phyloP scores from a whole-genome alignment of 2,888 invertebrate genomes.

The Monochamus alternatus region DNA sequence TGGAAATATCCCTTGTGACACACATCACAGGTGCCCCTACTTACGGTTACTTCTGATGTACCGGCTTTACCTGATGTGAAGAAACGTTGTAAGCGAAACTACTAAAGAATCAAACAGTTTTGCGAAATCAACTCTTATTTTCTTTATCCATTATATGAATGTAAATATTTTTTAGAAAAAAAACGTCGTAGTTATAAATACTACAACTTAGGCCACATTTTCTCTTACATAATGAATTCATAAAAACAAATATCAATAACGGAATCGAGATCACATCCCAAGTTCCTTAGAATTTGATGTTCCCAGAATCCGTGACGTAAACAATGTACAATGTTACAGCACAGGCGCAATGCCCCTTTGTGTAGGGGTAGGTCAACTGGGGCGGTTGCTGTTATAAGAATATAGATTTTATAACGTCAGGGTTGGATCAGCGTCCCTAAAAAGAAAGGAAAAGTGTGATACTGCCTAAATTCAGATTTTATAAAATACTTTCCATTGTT shows the following conservation, averaged over 20 bases:
- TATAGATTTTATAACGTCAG: slow-evolving; percentile 27
- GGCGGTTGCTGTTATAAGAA: slow-evolving; percentile 4
- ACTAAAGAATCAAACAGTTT: too few relatives aligned
- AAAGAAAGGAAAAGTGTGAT: too few relatives aligned
- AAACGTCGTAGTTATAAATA: not conserved
- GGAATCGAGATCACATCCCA: slow-evolving; percentile 1
- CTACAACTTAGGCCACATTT: not conserved
- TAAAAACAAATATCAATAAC: not conserved
- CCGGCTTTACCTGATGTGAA: too few relatives aligned
- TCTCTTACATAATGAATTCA: not conserved
- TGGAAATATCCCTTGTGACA: too few relatives aligned
- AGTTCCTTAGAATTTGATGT: slow-evolving; percentile 22
- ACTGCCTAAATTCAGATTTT: too few relatives aligned
- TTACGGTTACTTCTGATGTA: too few relatives aligned
- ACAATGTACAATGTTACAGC: slow-evolving; percentile 13
- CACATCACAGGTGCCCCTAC: too few relatives aligned
- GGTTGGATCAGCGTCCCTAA: not conserved
- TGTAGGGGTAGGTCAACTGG: slow-evolving; percentile 40
- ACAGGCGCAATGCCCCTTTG: slow-evolving; percentile 27
- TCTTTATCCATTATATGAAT: too few relatives aligned
- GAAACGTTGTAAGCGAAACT: too few relatives aligned
- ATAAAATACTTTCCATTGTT: too few relatives aligned
- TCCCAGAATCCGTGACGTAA: slow-evolving; percentile 19
- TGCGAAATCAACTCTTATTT: too few relatives aligned
- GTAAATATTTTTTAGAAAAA: too few relatives aligned